Base-by-base conservation (phyloP, 2,797 vertebrate genomes). In the Chaetophractus vellerosus region DNA sequence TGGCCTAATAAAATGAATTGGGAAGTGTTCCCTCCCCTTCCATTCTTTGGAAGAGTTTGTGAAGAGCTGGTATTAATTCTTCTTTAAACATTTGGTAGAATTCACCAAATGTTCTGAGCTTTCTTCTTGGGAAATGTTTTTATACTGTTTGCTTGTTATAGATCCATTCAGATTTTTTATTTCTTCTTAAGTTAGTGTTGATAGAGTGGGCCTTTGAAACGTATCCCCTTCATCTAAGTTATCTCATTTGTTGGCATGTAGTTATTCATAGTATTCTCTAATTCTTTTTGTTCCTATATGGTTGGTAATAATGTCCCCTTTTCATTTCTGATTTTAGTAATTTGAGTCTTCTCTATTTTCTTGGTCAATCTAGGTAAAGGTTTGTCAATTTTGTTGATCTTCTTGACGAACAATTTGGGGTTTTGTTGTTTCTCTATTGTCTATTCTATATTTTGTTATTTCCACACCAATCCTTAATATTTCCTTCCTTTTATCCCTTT, bases 281-380 rank as follows among this genome's bases (percentile, higher is more conserved):
- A 48, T 52, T 21, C 55, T 63, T 81, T 74, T 59, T 45, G 81
- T 90, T 92, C 68, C 55, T 88, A 9, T n/a, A 33, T 23, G 28
- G 8, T 66, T 81, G 0, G 10, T 69, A 45, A 10, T 72, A 31
- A 16, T 21, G 2, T 31, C 10, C 41, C 38, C 0, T 81, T 71
- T 78, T 45, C 50, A 75, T 71, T 84, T 72, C n/a, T 79, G n/a
- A 36, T 63, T 88, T 83, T 74, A 79, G 61, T 72, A 59, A 79
- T 61, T 66, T 83, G 31, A 38, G 19, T 90, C 21, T 85, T 76
- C 61, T 33, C n/a, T 87, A 31, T 66, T 33, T 79, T 69, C 87
- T 57, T 9, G 33, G 15, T n/a, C n/a, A 64, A 3, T 61, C 15
- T 45, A 50, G n/a, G 21, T 57, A 33, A 88, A 71, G 7, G 11